These are phyloP conservation scores for Lanius collurio DNA, from an alignment of 2,113 vertebrate genomes.

Conservation along the genomic window DNA sequence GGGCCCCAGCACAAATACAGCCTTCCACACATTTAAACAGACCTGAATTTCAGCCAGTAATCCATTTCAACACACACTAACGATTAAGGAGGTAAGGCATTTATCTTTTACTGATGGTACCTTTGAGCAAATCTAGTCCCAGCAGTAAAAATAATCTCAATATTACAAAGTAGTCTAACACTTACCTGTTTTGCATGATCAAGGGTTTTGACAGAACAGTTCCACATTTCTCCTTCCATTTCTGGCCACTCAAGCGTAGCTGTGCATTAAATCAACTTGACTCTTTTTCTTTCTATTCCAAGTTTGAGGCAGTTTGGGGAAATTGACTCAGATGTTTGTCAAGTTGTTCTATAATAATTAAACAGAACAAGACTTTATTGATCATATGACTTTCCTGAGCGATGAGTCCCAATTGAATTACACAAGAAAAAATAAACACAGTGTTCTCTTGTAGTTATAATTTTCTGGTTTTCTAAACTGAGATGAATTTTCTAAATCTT, in stretches of 20 bases:
- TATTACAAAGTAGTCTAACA: neutral
- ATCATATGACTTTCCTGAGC: neutral
- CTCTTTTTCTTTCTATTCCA: neutral
- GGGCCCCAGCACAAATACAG: neutral
- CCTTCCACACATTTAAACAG: neutral
- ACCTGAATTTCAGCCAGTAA: neutral
- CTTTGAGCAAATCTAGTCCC: neutral
- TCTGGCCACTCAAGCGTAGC: neutral
- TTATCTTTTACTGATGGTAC: neutral
- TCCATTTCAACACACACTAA: neutral
- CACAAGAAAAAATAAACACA: neutral
- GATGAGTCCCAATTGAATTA: neutral
- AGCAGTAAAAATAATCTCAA: neutral
- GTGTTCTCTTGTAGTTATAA: neutral
- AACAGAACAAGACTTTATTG: neutral
- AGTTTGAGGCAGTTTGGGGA: neutral
- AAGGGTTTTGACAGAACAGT: neutral
- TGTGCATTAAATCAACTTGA: neutral
- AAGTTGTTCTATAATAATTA: neutral
- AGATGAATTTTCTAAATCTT: neutral
- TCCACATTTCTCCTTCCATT: neutral
- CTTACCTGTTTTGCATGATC: neutral
- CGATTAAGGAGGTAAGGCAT: fast-evolving
- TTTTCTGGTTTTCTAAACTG: neutral
- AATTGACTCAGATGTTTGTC: neutral